Percentiles rank a stretch among this genome's conserved stretches.
phyloP scores from a whole-genome alignment of 2,888 invertebrate genomes.

The Andricus quercusramuli region DNA sequence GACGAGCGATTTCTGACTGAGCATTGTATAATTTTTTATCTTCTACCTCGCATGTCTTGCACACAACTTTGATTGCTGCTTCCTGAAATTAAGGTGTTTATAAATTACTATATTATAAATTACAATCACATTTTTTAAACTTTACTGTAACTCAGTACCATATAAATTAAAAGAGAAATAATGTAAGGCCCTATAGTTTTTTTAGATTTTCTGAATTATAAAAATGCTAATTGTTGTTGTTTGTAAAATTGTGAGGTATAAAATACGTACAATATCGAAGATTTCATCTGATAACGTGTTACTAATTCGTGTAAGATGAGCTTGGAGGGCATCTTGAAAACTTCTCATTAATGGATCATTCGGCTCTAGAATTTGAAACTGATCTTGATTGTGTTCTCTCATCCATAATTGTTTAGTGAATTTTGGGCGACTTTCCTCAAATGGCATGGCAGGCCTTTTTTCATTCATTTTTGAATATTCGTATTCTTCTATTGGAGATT shows the following conservation, averaged over 20 bases:
- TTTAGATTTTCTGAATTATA: no score
- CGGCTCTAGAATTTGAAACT: conserved; percentile 82
- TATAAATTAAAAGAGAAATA: conserved; percentile 3
- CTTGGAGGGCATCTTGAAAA: conserved; percentile 86
- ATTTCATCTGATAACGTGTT: conserved; percentile 84
- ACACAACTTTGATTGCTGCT: conserved; percentile 78
- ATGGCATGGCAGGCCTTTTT: neutral
- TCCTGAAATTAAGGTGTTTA: conserved; percentile 72
- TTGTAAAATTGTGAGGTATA: conserved; percentile 29
- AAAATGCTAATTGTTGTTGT: neutral
- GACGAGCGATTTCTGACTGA: conserved; percentile 82
- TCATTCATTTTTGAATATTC: conserved; percentile 9
- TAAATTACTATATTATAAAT: conserved; percentile 16
- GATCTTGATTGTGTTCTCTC: conserved; percentile 27
- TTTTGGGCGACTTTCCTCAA: conserved; percentile 19
- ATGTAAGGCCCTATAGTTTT: neutral
- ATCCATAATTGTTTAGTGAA: conserved; percentile 12
- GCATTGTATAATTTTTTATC: conserved; percentile 83
- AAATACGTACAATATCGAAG: conserved; percentile 81
- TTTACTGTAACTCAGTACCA: neutral
- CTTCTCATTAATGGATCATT: conserved; percentile 87
- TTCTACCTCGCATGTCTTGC: conserved; percentile 81
- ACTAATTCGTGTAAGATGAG: conserved; percentile 84
- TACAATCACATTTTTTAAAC: neutral
- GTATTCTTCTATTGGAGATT: neutral